Conservation (phyloP, 1,140 invertebrate species). For the Macrostomum lignano region DNA sequence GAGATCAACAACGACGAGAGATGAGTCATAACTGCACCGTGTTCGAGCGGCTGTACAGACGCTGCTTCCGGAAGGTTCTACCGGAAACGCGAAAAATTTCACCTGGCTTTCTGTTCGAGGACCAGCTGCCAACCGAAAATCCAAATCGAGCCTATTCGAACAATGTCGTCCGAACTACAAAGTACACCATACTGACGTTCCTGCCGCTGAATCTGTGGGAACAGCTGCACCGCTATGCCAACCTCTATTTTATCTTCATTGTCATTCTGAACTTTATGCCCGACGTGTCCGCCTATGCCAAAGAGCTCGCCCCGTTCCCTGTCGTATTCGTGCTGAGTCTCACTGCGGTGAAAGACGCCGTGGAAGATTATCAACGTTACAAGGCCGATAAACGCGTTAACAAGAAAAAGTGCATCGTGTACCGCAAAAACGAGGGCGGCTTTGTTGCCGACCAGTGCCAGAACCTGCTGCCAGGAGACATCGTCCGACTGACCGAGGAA, state of each 20-base stretch:
- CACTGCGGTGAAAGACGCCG: slow-evolving; percentile 77
- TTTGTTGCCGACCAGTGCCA: slow-evolving; percentile 39
- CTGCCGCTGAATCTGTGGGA: slow-evolving; percentile 82
- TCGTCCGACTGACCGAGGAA: slow-evolving; percentile 46
- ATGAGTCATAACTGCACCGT: no score
- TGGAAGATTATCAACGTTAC: slow-evolving; percentile 46
- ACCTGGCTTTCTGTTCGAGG: no score
- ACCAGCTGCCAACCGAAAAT: no score
- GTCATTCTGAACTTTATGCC: slow-evolving; percentile 38
- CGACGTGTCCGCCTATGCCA: slow-evolving; percentile 23
- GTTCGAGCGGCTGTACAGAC: no score
- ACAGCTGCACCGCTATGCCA: slow-evolving; percentile 85
- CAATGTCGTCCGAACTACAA: slow-evolving; percentile 39
- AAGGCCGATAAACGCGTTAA: slow-evolving; percentile 12
- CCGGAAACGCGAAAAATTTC: no score
- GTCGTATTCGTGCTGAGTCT: slow-evolving; percentile 52
- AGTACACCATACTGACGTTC: slow-evolving; percentile 74
- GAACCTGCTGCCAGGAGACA: slow-evolving; percentile 51
- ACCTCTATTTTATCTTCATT: slow-evolving; percentile 89
- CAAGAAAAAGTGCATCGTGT: slow-evolving; percentile 26
- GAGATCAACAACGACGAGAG: no score
- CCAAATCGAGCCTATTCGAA: no score
- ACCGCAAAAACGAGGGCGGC: no score
- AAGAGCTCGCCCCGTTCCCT: slow-evolving; percentile 43
- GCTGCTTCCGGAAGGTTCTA: no score